phyloP scores from a whole-genome alignment of 2,888 invertebrate species.

The Hesperia comma region DNA sequence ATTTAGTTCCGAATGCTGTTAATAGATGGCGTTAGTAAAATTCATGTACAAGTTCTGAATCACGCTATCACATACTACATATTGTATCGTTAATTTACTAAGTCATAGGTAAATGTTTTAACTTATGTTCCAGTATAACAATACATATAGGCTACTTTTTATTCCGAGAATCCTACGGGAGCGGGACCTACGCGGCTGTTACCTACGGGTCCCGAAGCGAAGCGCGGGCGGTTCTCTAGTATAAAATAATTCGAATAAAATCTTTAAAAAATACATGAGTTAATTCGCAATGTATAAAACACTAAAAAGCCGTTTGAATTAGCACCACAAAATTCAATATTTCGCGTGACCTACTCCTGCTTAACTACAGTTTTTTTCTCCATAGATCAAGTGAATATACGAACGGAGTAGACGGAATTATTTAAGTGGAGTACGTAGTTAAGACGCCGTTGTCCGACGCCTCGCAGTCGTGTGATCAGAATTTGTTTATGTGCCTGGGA shows the following conservation, averaged over 20 bases:
- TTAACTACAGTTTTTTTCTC: conserved; percentile 18
- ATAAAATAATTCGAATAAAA: neutral
- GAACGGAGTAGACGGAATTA: conserved; percentile 43
- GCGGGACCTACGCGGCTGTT: no score
- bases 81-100: no score
- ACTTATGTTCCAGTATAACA: no score
- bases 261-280: neutral
- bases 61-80: no score
- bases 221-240: no score
- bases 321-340: neutral
- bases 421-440: conserved; percentile 40
- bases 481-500: conserved; percentile 78
- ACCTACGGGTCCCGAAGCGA: no score
- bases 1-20: no score
- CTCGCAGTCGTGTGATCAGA: conserved; percentile 70
- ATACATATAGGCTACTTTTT: no score
- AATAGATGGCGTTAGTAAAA: no score
- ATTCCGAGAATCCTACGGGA: no score
- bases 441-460: conserved; percentile 54
- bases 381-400: conserved; percentile 31
- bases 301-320: neutral
- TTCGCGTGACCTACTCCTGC: neutral
- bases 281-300: neutral
- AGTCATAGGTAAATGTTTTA: no score
- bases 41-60: no score